Percentiles rank a stretch among this genome's conserved stretches.
These are phyloP conservation scores for Cordilura impudica DNA, from an alignment of 2,888 invertebrate species.

Conservation along the genomic window DNA sequence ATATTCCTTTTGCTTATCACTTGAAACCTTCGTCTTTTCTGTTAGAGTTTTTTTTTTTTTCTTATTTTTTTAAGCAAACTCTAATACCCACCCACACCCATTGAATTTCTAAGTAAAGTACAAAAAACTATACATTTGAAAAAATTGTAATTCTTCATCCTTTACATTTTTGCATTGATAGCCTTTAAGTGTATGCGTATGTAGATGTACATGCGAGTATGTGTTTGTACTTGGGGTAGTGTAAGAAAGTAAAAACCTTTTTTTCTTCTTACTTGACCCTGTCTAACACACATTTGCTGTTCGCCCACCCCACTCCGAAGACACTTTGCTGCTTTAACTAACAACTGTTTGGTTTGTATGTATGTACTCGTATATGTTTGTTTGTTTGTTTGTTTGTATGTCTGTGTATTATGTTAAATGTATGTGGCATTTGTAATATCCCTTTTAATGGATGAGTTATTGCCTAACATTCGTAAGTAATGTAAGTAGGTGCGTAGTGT, in stretches of 20 bases:
- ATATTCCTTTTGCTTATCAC: constrained; percentile 44
- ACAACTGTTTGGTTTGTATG: constrained; percentile 34
- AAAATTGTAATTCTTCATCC: constrained; percentile 55
- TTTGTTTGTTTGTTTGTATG: constrained; percentile 42
- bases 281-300: constrained; percentile 46
- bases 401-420: constrained; percentile 40
- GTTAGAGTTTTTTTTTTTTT: background rate
- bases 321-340: background rate
- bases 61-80: constrained; percentile 7
- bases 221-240: constrained; percentile 36
- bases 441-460: constrained; percentile 77
- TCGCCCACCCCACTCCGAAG: background rate
- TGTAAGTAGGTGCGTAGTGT: constrained; percentile 63
- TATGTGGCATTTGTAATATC: constrained; percentile 67
- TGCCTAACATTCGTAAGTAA: constrained; percentile 76
- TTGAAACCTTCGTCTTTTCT: constrained; percentile 40
- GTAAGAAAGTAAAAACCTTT: constrained; percentile 45
- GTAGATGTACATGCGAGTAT: constrained; percentile 41
- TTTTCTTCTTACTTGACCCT: constrained; percentile 56
- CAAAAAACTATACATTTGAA: constrained; percentile 19
- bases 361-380: constrained; percentile 16
- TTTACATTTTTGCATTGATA: constrained; percentile 58
- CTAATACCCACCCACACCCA: constrained; percentile 9
- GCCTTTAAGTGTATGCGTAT: constrained; percentile 48
- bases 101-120: constrained; percentile 34